Evolutionary conservation across 2,888 invertebrate species (phyloP).

Genomic region (Dysmachus trigonus): DNA sequence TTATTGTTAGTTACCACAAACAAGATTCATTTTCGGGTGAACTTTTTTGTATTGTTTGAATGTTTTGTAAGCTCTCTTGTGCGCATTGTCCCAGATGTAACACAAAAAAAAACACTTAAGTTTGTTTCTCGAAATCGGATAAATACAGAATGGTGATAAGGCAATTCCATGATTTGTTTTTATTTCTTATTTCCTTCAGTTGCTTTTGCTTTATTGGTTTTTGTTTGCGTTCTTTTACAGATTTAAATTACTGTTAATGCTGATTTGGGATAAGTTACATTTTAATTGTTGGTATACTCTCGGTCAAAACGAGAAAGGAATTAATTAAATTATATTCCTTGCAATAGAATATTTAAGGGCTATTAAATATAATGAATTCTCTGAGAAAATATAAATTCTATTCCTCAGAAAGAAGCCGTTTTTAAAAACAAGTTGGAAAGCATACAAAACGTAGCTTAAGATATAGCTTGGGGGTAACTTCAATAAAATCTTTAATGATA

Average conservation of each 20-base stretch:
- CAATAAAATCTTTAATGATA: too few species aligned
- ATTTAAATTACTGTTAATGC: not conserved
- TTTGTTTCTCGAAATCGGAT: not conserved
- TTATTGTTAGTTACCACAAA: conserved; percentile 27
- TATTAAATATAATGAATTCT: too few species aligned
- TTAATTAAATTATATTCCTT: not conserved
- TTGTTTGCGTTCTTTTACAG: not conserved
- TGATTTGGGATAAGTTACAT: not conserved
- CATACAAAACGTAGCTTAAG: too few species aligned
- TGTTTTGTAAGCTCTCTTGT: not conserved
- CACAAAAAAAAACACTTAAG: not conserved
- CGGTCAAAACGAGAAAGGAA: not conserved
- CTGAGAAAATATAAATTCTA: too few species aligned
- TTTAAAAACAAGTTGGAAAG: too few species aligned
- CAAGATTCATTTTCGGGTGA: not conserved
- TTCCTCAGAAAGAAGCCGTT: too few species aligned
- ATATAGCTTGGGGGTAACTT: too few species aligned
- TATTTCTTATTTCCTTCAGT: not conserved
- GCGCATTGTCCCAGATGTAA: not conserved
- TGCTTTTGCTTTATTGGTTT: not conserved
- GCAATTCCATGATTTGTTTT: not conserved
- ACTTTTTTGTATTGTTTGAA: not conserved
- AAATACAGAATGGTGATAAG: not conserved
- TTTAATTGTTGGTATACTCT: too few species aligned
- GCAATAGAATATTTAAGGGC: not conserved